Evolutionary conservation across 1,140 invertebrate species (phyloP), one percentile per base, ranked within the genome.

Genomic region (Drosophila kohkoa): DNA sequence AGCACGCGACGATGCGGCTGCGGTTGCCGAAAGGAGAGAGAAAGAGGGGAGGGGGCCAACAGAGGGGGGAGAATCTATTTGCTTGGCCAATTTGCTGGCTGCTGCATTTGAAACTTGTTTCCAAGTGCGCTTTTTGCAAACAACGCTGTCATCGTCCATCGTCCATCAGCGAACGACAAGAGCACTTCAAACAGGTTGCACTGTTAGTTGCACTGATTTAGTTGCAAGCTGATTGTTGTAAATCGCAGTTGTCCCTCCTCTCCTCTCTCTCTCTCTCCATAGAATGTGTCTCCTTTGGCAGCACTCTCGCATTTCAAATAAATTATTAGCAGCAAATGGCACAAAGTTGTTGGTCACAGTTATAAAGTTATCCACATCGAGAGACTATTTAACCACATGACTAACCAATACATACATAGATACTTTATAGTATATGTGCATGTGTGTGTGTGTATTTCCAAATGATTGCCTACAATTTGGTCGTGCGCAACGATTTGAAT

Each of bases 191-290:
- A 83, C 80, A 88, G 85, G 85, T 88, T 88, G 85, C 83, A 89
- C 83, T 88, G 83, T 88, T 89, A 88, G 80, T 83, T 78, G 83
- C 85, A 81, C 85, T 89, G 83, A 88, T 89, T 89, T 82, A 67
- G 74, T 87, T 52, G 65, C 41, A 59, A 32, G 63, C 75, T 48
- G 75, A 81, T 86, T 77, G 82, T 74, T 58, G 59, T 77, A 85
- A 86, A 77, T 86, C 64, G 64, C 51, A 15, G 20, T n/a, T 28
- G n/a, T 6, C 20, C 20, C 20, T 25, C 20, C 20, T 25, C 20
- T 5, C 5, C 8, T 13, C 32, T 8, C 7, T 5, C 7, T 5
- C 20, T 58, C 11, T 20, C 7, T 3, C 20, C 52, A 6, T 20
- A 35, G 0, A 8, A 3, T 16, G 2, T 7, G 3, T 30, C 35